Evolutionary conservation across 2,113 vertebrate species (phyloP).

Genomic region (Rhea pennata): DNA sequence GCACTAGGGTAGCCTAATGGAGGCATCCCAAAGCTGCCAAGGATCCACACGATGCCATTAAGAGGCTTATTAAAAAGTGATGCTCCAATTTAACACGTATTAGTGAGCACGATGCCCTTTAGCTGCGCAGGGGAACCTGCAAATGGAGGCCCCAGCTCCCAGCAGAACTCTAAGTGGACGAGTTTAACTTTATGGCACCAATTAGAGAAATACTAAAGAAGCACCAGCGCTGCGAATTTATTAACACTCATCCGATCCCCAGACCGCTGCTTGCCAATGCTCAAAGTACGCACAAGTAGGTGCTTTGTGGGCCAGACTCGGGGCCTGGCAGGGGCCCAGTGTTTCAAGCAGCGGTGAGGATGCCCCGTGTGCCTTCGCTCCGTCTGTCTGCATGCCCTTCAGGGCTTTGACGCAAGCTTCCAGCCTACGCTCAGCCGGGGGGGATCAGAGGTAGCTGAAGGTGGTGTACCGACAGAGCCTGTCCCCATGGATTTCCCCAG

Average conservation of each 20-base stretch:
- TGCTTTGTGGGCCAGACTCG: background rate
- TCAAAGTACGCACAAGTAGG: background rate
- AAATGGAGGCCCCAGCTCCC: constrained; percentile 68
- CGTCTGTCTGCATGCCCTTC: too few relatives aligned
- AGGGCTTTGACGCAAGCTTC: background rate
- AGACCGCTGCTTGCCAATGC: background rate
- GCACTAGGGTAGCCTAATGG: background rate
- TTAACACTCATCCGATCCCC: background rate
- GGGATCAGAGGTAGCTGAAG: too few relatives aligned
- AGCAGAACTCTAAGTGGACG: constrained; percentile 70
- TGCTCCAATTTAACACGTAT: constrained; percentile 80
- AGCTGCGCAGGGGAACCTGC: constrained; percentile 42
- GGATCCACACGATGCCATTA: constrained; percentile 64
- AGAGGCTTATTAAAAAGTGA: constrained; percentile 80
- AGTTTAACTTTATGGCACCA: constrained; percentile 67
- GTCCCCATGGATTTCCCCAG: background rate
- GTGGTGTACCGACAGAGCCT: background rate
- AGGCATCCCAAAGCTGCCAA: constrained; percentile 44
- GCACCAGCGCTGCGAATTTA: background rate
- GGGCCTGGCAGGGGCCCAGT: background rate
- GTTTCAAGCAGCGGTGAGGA: too few relatives aligned
- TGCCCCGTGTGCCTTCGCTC: too few relatives aligned
- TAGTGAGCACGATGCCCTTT: constrained; percentile 70
- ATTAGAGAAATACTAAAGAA: constrained; percentile 57
- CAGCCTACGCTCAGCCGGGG: too few relatives aligned